phyloP scores from a whole-genome alignment of 2,797 vertebrate species.

The Selene dorsalis region DNA sequence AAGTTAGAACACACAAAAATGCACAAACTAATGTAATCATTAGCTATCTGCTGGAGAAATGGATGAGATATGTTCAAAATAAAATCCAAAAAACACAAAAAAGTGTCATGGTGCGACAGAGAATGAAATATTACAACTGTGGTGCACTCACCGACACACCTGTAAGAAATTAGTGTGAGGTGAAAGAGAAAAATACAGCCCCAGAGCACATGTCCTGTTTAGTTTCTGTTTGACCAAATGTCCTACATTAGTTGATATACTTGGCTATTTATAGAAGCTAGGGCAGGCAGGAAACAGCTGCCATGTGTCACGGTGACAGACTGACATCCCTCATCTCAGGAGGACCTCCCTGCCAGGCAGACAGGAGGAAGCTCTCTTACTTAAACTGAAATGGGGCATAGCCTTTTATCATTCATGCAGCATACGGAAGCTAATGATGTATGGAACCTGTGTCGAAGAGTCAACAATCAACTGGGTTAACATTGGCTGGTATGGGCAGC shows the following conservation, averaged over 20 bases:
- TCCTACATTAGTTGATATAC: conserved; percentile 82
- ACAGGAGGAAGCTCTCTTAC: conserved; percentile 74
- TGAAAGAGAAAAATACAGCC: conserved; percentile 59
- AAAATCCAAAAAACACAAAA: no score
- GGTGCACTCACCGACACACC: conserved; percentile 36
- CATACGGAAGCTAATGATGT: conserved; percentile 77
- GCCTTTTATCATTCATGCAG: conserved; percentile 73
- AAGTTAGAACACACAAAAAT: no score
- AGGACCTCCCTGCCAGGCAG: conserved; percentile 80
- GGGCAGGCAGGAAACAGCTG: conserved; percentile 82
- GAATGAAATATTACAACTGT: conserved; percentile 24
- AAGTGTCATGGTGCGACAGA: no score
- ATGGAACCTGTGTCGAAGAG: conserved; percentile 73
- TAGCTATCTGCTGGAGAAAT: no score
- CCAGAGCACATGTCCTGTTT: conserved; percentile 69
- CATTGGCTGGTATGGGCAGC: conserved; percentile 60
- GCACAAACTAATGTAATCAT: no score
- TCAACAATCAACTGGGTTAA: conserved; percentile 77
- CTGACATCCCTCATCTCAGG: conserved; percentile 82
- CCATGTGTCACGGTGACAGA: conserved; percentile 80
- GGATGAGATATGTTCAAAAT: no score
- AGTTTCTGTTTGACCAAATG: conserved; percentile 82
- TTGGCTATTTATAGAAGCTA: conserved; percentile 80
- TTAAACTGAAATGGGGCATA: conserved; percentile 73
- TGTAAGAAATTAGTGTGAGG: conserved; percentile 59